These are phyloP conservation scores for Petromus typicus DNA, from an alignment of 2,113 vertebrate species.

Conservation along the genomic window DNA sequence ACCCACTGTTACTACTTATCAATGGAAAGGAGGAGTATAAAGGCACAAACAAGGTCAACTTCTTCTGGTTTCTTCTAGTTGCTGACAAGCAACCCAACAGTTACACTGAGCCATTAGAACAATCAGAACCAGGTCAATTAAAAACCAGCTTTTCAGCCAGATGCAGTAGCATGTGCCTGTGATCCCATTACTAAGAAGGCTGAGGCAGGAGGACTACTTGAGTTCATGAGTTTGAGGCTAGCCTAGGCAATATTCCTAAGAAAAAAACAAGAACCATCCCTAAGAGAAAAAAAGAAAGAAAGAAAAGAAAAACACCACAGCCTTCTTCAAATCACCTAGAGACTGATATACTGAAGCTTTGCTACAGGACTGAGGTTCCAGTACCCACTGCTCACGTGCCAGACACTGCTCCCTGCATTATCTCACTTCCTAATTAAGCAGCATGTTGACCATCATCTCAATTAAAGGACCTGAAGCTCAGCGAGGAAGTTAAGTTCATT, in stretches of 20 bases:
- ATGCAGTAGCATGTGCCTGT: background rate
- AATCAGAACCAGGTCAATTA: background rate
- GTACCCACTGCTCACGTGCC: background rate
- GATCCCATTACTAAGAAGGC: background rate
- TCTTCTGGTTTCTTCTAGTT: constrained; percentile 31
- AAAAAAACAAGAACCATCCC: background rate
- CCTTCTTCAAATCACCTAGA: constrained; percentile 49
- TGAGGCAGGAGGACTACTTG: background rate
- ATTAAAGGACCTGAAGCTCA: constrained; percentile 13
- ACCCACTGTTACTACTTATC: constrained; percentile 41
- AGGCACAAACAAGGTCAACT: background rate
- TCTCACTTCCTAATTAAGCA: constrained; percentile 37
- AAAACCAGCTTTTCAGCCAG: background rate
- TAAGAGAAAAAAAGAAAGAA: background rate
- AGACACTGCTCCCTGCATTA: constrained; percentile 22
- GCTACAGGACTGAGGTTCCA: background rate
- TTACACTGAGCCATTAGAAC: constrained; percentile 4
- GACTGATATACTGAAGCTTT: background rate
- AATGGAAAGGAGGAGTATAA: constrained; percentile 10
- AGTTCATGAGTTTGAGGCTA: background rate
- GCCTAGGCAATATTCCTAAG: background rate
- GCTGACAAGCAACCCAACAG: background rate
- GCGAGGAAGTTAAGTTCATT: constrained; percentile 8
- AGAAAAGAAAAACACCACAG: background rate
- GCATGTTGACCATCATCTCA: background rate